Evolutionary conservation across 2,797 vertebrate genomes (phyloP).

Genomic region (Glossophaga mutica): DNA sequence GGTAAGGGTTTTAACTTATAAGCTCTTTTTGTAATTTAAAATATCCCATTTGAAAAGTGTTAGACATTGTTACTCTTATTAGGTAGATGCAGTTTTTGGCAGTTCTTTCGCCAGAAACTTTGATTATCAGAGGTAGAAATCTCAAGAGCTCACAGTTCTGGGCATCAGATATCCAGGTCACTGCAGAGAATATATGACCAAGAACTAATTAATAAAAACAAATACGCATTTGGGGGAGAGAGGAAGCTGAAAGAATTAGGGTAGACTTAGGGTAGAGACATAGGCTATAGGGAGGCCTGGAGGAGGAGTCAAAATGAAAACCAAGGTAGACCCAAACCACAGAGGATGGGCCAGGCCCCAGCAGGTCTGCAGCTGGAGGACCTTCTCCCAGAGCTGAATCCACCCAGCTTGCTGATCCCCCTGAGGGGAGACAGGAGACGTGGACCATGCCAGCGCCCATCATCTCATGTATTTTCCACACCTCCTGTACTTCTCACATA

Average conservation of each 20-base stretch:
- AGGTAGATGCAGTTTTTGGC: background rate
- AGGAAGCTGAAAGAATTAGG: background rate
- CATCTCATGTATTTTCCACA: background rate
- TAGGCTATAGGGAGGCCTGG: background rate
- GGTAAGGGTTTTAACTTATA: constrained; percentile 81
- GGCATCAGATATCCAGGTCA: background rate
- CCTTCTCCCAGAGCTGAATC: background rate
- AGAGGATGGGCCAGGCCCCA: background rate
- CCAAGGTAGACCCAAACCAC: background rate
- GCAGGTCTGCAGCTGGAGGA: background rate
- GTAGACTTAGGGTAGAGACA: background rate
- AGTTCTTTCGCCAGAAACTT: background rate
- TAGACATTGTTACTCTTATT: background rate
- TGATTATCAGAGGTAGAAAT: background rate
- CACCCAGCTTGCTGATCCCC: background rate
- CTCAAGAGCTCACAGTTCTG: background rate
- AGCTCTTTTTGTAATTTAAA: background rate
- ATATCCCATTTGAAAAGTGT: background rate
- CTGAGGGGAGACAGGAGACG: background rate
- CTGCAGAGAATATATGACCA: background rate
- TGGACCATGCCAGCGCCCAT: background rate
- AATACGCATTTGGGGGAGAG: background rate
- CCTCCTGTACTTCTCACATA: background rate
- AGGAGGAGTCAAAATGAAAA: background rate
- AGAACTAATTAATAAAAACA: background rate